Percentiles rank a stretch among this genome's conserved stretches.
Conservation (phyloP, 2,888 invertebrate genomes). For the Pogonocherus hispidulus region DNA sequence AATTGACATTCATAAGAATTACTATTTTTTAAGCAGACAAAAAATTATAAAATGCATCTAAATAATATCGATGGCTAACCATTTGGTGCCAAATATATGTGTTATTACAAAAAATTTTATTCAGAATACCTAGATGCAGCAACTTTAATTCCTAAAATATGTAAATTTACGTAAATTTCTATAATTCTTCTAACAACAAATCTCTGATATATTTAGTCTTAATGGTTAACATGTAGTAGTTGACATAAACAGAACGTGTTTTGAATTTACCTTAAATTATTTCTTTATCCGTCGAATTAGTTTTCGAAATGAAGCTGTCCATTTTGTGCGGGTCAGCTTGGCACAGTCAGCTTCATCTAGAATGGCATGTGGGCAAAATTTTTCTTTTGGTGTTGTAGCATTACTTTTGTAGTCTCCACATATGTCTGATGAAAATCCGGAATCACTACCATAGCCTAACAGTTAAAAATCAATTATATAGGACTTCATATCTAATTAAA, state of each 20-base stretch:
- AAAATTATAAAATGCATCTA: neutral
- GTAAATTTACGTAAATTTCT: neutral
- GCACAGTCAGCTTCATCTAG: conserved; percentile 67
- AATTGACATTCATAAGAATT: neutral
- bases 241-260: too few species aligned
- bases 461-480: conserved; percentile 29
- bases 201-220: neutral
- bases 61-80: neutral
- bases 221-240: neutral
- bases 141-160: neutral
- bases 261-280: too few species aligned
- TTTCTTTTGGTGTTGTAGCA: conserved; percentile 66
- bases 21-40: neutral
- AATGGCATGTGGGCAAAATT: conserved; percentile 63
- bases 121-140: neutral
- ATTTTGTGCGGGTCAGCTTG: conserved; percentile 71
- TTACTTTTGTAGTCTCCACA: conserved; percentile 68
- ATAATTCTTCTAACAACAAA: neutral
- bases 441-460: conserved; percentile 68
- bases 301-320: conserved; percentile 76
- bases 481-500: too few species aligned
- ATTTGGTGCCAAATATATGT: neutral
- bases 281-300: conserved; percentile 68
- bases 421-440: conserved; percentile 71
- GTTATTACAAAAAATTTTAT: neutral